These are phyloP conservation scores for Chrysomela aeneicollis DNA, from an alignment of 2,888 invertebrate species.

Conservation along the genomic window DNA sequence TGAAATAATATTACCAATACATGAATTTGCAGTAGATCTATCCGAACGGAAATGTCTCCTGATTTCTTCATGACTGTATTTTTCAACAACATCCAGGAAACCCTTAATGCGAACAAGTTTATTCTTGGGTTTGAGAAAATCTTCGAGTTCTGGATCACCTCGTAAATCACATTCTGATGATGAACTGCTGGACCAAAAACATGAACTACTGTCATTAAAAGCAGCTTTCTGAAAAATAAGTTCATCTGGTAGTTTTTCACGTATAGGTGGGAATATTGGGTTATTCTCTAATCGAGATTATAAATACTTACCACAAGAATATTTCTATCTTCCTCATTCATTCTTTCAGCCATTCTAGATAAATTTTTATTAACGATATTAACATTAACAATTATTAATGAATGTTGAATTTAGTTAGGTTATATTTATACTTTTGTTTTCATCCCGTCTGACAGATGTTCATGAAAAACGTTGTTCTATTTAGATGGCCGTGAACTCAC, in stretches of 20 bases:
- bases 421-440: too few relatives aligned
- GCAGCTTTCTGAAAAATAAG: background rate
- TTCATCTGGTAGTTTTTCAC: background rate
- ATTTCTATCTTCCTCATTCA: background rate
- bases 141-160: constrained; percentile 2
- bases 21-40: constrained; percentile 10
- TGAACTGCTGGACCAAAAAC: background rate
- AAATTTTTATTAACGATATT: too few relatives aligned
- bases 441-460: too few relatives aligned
- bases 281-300: too few relatives aligned
- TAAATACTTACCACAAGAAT: constrained; percentile 4
- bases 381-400: too few relatives aligned
- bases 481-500: too few relatives aligned
- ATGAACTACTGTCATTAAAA: background rate
- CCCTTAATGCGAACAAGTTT: background rate
- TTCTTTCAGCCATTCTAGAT: too few relatives aligned
- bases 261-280: too few relatives aligned
- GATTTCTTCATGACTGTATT: constrained; percentile 15
- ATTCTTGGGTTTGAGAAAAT: background rate
- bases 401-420: too few relatives aligned
- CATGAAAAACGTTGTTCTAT: too few relatives aligned
- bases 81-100: constrained; percentile 12
- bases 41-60: constrained; percentile 8
- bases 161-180: background rate
- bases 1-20: background rate